Conservation (phyloP, 2,113 vertebrate species). For the Xiphophorus couchianus region DNA sequence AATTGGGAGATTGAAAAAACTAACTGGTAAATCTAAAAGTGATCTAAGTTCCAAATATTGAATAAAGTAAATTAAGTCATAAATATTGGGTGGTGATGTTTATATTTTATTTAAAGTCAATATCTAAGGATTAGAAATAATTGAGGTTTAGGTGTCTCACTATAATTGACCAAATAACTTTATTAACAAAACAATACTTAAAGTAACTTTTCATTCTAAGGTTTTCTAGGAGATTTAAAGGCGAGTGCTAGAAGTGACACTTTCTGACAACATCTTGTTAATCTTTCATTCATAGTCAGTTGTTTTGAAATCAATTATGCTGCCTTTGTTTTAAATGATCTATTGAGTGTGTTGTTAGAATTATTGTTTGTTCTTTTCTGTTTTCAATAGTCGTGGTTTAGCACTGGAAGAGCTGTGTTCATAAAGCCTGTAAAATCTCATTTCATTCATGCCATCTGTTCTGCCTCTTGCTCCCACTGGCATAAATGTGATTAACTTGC, state of each 20-base stretch:
- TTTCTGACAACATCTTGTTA: conserved; percentile 16
- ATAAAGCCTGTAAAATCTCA: conserved; percentile 35
- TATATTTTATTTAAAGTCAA: conserved; percentile 14
- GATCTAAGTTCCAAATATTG: conserved; percentile 18
- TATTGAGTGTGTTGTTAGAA: conserved; percentile 1
- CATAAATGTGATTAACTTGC: conserved; percentile 47
- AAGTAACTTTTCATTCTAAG: no score
- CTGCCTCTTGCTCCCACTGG: conserved; percentile 45
- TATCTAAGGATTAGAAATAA: conserved; percentile 53
- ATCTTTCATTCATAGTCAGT: conserved; percentile 15
- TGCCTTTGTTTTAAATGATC: conserved; percentile 36
- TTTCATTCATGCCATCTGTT: conserved; percentile 62
- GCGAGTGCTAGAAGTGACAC: background rate
- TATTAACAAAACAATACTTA: conserved; percentile 31
- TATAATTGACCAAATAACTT: conserved; percentile 33
- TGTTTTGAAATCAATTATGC: conserved; percentile 28
- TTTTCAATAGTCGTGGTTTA: conserved; percentile 28
- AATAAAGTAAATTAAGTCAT: background rate
- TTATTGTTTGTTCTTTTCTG: background rate
- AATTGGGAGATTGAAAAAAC: background rate
- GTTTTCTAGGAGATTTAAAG: background rate
- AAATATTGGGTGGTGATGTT: conserved; percentile 29
- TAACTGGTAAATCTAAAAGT: background rate
- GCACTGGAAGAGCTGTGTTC: conserved; percentile 22
- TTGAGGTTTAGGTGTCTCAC: conserved; percentile 40